Percentiles rank a stretch among this genome's conserved stretches.
phyloP scores from a whole-genome alignment of 2,888 invertebrate genomes.

The Gymnocheta viridis region DNA sequence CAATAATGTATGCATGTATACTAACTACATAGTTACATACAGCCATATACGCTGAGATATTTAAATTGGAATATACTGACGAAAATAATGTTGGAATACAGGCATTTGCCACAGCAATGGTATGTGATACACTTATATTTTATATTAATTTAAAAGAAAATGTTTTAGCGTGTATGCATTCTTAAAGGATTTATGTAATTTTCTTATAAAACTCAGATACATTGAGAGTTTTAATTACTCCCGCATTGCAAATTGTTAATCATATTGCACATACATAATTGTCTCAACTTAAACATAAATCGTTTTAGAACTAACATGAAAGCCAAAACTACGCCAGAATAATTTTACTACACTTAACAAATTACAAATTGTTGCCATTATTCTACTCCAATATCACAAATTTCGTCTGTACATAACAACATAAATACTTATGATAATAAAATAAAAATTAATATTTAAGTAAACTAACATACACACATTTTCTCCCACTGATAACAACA shows the following conservation, averaged over 20 bases:
- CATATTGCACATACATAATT: not conserved
- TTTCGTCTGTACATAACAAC: constrained; percentile 16
- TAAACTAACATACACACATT: constrained; percentile 38
- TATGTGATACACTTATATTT: not conserved
- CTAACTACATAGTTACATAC: not conserved
- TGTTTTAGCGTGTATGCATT: too few relatives aligned
- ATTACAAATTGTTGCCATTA: not conserved
- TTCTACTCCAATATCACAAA: not conserved
- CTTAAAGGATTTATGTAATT: too few relatives aligned
- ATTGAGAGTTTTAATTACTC: too few relatives aligned
- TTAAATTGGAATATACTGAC: constrained; percentile 2
- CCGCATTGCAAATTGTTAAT: not conserved
- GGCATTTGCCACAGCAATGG: not conserved
- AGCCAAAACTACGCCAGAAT: not conserved
- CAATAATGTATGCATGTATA: constrained; percentile 61
- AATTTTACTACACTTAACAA: not conserved
- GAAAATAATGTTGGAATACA: not conserved
- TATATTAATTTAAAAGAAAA: too few relatives aligned
- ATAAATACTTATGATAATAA: constrained; percentile 9
- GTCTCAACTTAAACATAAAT: not conserved
- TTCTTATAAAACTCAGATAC: too few relatives aligned
- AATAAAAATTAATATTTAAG: constrained; percentile 3
- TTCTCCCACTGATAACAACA: constrained; percentile 41
- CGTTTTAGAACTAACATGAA: not conserved
- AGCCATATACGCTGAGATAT: constrained; percentile 21